Evolutionary conservation across 1,140 invertebrate genomes (phyloP), one percentile per base, ranked within the genome.

Genomic region (Leguminivora glycinivorella): DNA sequence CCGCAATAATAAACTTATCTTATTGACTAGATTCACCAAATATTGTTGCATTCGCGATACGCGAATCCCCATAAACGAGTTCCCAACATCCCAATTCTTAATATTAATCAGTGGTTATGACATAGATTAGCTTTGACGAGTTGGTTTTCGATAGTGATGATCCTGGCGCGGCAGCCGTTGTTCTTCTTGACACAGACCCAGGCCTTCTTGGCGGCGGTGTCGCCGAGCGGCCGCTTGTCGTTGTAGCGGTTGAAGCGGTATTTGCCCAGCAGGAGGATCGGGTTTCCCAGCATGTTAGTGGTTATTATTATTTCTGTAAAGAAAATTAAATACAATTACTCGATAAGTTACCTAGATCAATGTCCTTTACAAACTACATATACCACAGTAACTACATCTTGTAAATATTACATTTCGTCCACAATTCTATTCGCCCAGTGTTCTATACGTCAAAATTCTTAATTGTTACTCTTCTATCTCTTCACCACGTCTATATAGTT

Each of bases 101-200:
- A 9, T 6, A 52, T 10, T 4, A 52, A 22, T 52, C 29, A 63
- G 12, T 63, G 58, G 3, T 63, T 63, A 63, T 63, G 58, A 14
- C 4, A 26, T 29, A 17, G 10, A 29, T 19, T 63, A 63, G 25
- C 24, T 63, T 26, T 34, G 29, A 63, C 17, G 14, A 63, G 26
- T 9, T 17, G 25, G 12, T 63, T 2, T 17, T 63, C 17, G 19
- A 29, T 29, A 63, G 58, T 63, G 29, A 26, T 34, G 24, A 63
- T 63, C 25, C 58, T 63, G 25, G 58, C 58, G 22, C 17, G 14
- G 58, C 58, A 26, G 4, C 58, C 58, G 4, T 17, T 63, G 29
- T 63, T 63, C 14, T 63, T 26, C 58, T 26, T 34, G 24, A 26
- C 58, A n/a, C 58, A 34, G 14, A 60, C 56, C 22, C 56, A 60